Evolutionary conservation across 2,888 invertebrate genomes (phyloP), one percentile per base, ranked within the genome.

Genomic region (Baccha elongata): DNA sequence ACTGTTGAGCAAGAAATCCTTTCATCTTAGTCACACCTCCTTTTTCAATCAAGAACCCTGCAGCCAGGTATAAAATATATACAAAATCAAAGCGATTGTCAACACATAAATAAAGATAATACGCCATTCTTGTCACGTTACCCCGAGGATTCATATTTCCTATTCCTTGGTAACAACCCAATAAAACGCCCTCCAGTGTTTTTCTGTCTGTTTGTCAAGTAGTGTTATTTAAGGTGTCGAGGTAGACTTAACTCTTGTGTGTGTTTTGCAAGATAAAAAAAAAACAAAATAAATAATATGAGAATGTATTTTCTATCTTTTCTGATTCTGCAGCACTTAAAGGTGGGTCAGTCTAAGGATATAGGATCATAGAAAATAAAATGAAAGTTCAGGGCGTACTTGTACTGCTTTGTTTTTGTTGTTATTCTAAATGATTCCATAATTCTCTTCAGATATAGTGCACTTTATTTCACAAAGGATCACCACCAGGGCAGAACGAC

Each of bases 121-220:
- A 65, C 58, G 23, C 65, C 50, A 78, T 72, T 78, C 72, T 50
- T 72, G 78, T 72, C 78, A 78, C 72, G 78, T 78, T 78, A 50
- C 44, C 48, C 42, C 13, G 50, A 55, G 71, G 64, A 71, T 76
- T 55, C 42, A 68, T 62, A 75, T 76, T 48, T 69, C 23, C 44
- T 48, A 40, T 35, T 35, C 23, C 21, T 15, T 29, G 3, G 32
- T 50, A 64, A 29, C 40, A 23, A 19, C 69, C 37, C 58, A 40
- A 26, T 8, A 26, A 23, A 23, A 1, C 29, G 15, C 10, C 15
- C 26, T 13, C n/a, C 19, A 10, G 19, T 37, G n/a, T 23, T 35
- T 58, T 40, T 15, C 17, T 32, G 2, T 52, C n/a, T 0, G 11
- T 7, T 13, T 32, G 7, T n/a, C 32, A 52, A 52, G 32, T 17